Conservation (phyloP, 2,888 invertebrate species). For the Philereme transversata region DNA sequence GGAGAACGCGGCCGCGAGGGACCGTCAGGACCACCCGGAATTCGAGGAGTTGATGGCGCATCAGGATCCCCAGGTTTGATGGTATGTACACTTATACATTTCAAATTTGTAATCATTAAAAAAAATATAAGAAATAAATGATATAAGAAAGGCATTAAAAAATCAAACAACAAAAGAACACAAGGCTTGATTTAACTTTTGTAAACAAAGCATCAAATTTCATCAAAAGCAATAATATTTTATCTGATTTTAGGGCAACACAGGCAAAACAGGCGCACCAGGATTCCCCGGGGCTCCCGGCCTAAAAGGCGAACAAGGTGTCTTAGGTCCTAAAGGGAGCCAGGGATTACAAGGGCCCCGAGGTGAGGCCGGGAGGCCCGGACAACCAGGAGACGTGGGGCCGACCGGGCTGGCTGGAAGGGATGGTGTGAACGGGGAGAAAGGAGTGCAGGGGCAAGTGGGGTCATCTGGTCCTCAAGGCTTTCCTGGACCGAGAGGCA, state of each 20-base stretch:
- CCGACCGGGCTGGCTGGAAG: constrained; percentile 90
- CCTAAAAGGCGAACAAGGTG: constrained; percentile 91
- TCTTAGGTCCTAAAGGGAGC: constrained; percentile 90
- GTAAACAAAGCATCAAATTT: too few relatives aligned
- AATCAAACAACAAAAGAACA: too few relatives aligned
- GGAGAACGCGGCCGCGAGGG: constrained; percentile 95
- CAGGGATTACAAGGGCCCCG: constrained; percentile 92
- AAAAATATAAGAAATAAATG: too few relatives aligned
- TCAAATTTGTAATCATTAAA: too few relatives aligned
- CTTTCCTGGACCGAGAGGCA: constrained; percentile 91
- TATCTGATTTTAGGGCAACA: constrained; percentile 83
- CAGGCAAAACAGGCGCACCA: constrained; percentile 92
- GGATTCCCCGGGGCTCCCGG: constrained; percentile 94
- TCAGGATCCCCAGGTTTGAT: constrained; percentile 90
- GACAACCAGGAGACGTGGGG: constrained; percentile 90
- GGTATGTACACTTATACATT: constrained; percentile 43
- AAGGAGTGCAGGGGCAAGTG: constrained; percentile 88
- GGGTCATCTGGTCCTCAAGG: constrained; percentile 92
- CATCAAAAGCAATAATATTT: background rate
- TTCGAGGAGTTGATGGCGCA: constrained; percentile 91
- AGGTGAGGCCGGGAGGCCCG: constrained; percentile 92
- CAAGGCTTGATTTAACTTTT: too few relatives aligned
- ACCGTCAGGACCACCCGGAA: constrained; percentile 89
- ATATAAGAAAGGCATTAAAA: too few relatives aligned
- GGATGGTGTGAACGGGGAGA: constrained; percentile 92